A percentile compares a stretch with the other conserved stretches of the same genome.
These are phyloP conservation scores for Torymus aiolomorphi DNA, from an alignment of 2,888 invertebrate genomes.

Conservation along the genomic window DNA sequence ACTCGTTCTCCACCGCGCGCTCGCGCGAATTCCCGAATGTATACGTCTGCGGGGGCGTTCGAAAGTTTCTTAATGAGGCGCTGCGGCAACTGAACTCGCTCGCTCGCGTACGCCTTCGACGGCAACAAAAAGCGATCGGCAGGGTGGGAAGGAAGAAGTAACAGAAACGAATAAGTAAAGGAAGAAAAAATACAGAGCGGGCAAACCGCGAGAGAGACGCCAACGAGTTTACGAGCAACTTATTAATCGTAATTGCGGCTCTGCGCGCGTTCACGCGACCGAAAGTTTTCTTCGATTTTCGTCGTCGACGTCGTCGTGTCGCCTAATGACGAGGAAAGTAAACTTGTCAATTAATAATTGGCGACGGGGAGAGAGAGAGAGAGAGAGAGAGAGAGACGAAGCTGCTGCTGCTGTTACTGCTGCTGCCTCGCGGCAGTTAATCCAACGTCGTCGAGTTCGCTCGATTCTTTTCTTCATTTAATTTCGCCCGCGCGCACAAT, in stretches of 20 bases:
- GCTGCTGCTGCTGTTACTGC: too few species aligned
- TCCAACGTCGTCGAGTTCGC: conserved; percentile 43
- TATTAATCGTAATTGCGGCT: conserved; percentile 66
- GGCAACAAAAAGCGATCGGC: conserved; percentile 44
- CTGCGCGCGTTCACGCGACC: conserved; percentile 51
- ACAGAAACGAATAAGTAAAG: conserved; percentile 47
- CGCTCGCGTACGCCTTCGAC: too few species aligned
- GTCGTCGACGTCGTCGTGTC: conserved; percentile 37
- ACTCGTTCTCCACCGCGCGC: background rate
- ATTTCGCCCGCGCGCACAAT: conserved; percentile 59
- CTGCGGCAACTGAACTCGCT: conserved; percentile 3
- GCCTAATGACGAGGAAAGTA: conserved; percentile 63
- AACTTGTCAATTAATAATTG: conserved; percentile 71
- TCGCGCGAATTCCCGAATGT: conserved; percentile 37
- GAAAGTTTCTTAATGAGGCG: conserved; percentile 54
- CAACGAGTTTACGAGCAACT: conserved; percentile 56
- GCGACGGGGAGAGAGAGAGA: conserved; percentile 35
- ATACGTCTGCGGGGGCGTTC: conserved; percentile 14
- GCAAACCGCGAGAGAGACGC: background rate
- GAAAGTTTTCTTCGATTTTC: conserved; percentile 64
- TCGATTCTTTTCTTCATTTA: conserved; percentile 62
- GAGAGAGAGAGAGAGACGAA: too few species aligned
- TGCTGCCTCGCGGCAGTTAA: conserved; percentile 59
- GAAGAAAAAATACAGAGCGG: conserved; percentile 30
- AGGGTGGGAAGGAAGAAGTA: conserved; percentile 30